These are phyloP conservation scores for Eulemur rubriventer DNA, from an alignment of 2,797 vertebrate genomes.

Conservation along the genomic window DNA sequence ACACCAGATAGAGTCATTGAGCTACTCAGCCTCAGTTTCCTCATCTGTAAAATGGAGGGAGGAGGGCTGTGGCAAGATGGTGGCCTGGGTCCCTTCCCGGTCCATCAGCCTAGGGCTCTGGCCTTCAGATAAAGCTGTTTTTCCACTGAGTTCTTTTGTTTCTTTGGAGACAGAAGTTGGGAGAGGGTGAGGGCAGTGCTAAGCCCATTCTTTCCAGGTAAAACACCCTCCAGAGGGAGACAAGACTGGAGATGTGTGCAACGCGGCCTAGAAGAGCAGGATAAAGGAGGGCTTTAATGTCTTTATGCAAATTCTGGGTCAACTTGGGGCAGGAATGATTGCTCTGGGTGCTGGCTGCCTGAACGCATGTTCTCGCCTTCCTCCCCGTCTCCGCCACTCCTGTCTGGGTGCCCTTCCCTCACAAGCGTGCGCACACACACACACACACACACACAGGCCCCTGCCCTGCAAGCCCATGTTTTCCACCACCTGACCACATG, in stretches of 20 bases:
- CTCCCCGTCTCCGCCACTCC: background rate
- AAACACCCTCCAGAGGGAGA: background rate
- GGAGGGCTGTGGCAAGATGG: background rate
- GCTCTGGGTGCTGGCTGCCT: background rate
- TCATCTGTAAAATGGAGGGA: background rate
- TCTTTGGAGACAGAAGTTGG: background rate
- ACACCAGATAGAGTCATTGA: background rate
- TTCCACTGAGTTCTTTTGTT: background rate
- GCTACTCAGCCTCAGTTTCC: background rate
- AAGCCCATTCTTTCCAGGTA: background rate
- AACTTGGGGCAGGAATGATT: background rate
- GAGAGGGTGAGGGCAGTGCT: background rate
- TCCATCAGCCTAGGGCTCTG: background rate
- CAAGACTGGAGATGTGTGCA: background rate
- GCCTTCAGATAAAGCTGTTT: background rate
- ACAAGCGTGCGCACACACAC: background rate
- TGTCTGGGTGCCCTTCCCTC: background rate
- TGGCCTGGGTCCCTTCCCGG: background rate
- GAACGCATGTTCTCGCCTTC: background rate
- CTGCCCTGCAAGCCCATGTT: too few species aligned
- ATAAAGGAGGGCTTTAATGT: background rate
- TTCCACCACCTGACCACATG: background rate
- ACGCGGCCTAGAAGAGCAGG: background rate
- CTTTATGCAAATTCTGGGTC: background rate
- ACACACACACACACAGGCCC: background rate